Base-by-base conservation (phyloP, 2,113 vertebrate genomes). In the Silurus glanis region DNA sequence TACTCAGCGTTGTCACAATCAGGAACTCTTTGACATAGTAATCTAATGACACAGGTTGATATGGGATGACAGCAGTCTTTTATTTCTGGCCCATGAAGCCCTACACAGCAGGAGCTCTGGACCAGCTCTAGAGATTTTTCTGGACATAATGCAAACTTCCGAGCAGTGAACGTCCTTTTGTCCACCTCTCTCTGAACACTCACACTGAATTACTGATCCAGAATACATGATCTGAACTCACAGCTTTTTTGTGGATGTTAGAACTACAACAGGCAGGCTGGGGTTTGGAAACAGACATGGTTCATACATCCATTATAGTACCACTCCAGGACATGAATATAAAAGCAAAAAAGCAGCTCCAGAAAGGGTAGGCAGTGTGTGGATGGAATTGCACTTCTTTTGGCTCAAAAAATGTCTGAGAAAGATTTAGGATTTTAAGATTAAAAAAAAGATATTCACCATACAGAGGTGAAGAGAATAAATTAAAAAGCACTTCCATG, bases 231-330 rank as follows among this genome's bases (percentile, higher is more conserved):
- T 90, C 78, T 90, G 91, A 94, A 94, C 91, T 95, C 94, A 95
- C 95, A 95, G 95, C 94, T 95, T 95, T 91, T 88, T 95, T 95
- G 92, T 92, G 94, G 94, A 93, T 93, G 91, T 93, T 91, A 93
- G 92, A 92, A 93, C 93, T 90, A 91, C 89, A 91, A 82, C 84
- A 71, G 88, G 79, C 69, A 84, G 86, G 90, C 45, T 82, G 91
- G 91, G 87, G 69, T 66, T 86, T 88, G 78, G 92, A 90, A 86
- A 84, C 90, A 92, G 90, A 91, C 89, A 88, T 83, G 87, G 91
- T 92, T 94, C 90, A 91, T 94, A 94, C 94, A 93, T 94, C 94
- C 94, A 89, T 93, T 95, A 94, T 95, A 95, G 95, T 95, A 95
- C 95, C 95, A 95, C 93, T 94, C 93, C 93, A 93, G 92, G 93